Conservation (phyloP, 2,113 vertebrate genomes). For the Hypanus sabinus region DNA sequence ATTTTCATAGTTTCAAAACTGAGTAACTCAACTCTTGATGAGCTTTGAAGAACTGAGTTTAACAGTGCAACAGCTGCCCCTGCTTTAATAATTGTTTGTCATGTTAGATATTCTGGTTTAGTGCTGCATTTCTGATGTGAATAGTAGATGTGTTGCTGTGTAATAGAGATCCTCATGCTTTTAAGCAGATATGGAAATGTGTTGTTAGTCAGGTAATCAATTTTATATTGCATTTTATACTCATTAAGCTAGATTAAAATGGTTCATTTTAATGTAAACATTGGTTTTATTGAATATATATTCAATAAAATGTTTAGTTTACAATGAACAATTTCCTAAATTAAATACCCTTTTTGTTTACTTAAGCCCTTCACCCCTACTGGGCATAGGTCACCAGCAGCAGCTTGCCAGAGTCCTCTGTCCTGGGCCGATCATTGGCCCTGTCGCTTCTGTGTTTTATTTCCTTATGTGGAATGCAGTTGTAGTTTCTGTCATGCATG, state of each 20-base stretch:
- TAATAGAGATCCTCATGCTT: not conserved
- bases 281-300: too few species aligned
- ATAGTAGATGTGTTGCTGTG: not conserved
- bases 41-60: not conserved
- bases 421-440: too few species aligned
- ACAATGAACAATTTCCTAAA: not conserved
- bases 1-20: constrained; percentile 51
- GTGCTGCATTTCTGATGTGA: not conserved
- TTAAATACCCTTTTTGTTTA: not conserved
- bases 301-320: too few species aligned
- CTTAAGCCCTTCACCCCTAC: too few species aligned
- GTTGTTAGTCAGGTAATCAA: not conserved
- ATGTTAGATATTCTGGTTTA: not conserved
- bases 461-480: not conserved
- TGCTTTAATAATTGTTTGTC: not conserved
- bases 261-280: too few species aligned
- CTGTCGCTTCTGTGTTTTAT: not conserved
- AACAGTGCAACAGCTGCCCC: not conserved
- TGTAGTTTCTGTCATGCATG: not conserved
- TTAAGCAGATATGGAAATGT: not conserved
- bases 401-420: too few species aligned
- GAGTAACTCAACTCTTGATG: not conserved
- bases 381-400: too few species aligned
- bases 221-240: not conserved
- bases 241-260: not conserved